These are phyloP conservation scores for Fulica atra DNA, from an alignment of 2,113 vertebrate species.

Conservation along the genomic window DNA sequence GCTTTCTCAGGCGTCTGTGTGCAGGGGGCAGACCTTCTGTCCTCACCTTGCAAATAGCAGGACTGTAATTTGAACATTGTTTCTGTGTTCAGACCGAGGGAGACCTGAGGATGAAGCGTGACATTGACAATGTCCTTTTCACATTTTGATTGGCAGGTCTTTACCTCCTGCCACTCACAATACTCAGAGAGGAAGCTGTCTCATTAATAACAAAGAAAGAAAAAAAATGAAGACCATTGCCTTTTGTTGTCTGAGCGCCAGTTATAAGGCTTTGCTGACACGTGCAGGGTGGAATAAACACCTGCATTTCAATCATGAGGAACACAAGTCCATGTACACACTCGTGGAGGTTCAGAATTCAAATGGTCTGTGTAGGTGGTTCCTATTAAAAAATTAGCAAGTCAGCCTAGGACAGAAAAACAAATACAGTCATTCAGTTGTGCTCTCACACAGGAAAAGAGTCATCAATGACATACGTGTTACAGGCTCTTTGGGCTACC, in stretches of 20 bases:
- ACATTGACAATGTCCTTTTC: neutral
- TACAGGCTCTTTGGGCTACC: rapidly evolving
- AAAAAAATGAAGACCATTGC: neutral
- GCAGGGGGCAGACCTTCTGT: neutral
- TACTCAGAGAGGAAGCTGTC: neutral
- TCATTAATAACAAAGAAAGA: conserved; percentile 19
- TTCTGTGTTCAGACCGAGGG: neutral
- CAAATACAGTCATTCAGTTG: neutral
- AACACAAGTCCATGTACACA: neutral
- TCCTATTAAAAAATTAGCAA: neutral
- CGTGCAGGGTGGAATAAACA: neutral
- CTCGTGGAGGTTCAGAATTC: neutral
- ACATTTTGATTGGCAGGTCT: neutral
- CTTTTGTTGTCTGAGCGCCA: neutral
- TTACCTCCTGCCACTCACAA: neutral
- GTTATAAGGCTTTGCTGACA: neutral
- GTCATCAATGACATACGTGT: rapidly evolving
- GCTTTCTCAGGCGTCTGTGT: neutral
- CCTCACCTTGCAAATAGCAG: neutral
- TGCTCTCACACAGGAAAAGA: neutral
- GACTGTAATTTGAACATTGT: neutral
- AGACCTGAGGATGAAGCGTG: neutral
- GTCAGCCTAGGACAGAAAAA: neutral
- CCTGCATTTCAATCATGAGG: neutral
- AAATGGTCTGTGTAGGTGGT: neutral